phyloP scores from a whole-genome alignment of 2,888 invertebrate genomes.

The Sicus ferrugineus region DNA sequence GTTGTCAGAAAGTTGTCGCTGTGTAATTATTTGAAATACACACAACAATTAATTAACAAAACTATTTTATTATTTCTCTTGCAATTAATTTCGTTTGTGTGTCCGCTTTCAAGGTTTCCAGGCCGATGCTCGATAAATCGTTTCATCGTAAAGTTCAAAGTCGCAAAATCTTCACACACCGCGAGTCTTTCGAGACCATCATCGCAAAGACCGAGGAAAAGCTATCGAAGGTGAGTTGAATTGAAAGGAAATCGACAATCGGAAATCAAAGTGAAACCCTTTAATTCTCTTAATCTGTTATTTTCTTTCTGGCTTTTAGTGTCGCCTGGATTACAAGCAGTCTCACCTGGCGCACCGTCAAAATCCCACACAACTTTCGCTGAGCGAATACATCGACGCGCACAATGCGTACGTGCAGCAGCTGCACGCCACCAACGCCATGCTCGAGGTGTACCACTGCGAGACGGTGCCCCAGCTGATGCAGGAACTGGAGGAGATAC shows the following conservation, averaged over 20 bases:
- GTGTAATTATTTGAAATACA: background rate
- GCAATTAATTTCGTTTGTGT: slow-evolving; percentile 17
- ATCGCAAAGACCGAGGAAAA: slow-evolving; percentile 85
- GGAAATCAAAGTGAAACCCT: background rate
- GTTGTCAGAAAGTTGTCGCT: background rate
- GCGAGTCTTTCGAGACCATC: slow-evolving; percentile 89
- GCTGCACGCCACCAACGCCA: slow-evolving; percentile 89
- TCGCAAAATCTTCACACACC: slow-evolving; percentile 87
- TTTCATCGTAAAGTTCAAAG: slow-evolving; percentile 92
- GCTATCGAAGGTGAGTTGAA: slow-evolving; percentile 73
- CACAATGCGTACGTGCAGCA: slow-evolving; percentile 95
- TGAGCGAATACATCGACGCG: slow-evolving; percentile 84
- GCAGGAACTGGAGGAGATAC: slow-evolving; percentile 92
- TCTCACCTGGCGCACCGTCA: slow-evolving; percentile 82
- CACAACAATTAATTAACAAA: background rate
- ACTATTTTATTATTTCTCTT: background rate
- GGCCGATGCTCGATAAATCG: slow-evolving; percentile 84
- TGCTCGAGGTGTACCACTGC: slow-evolving; percentile 87
- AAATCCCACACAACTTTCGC: slow-evolving; percentile 74
- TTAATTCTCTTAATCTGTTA: slow-evolving; percentile 10
- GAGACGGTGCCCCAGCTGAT: slow-evolving; percentile 85
- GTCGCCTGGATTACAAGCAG: slow-evolving; percentile 86
- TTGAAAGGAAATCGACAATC: background rate
- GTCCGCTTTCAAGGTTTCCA: slow-evolving; percentile 69
- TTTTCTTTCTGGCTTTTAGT: slow-evolving; percentile 67